phyloP scores from a whole-genome alignment of 1,140 invertebrate genomes.

The Macrobrachium rosenbergii region DNA sequence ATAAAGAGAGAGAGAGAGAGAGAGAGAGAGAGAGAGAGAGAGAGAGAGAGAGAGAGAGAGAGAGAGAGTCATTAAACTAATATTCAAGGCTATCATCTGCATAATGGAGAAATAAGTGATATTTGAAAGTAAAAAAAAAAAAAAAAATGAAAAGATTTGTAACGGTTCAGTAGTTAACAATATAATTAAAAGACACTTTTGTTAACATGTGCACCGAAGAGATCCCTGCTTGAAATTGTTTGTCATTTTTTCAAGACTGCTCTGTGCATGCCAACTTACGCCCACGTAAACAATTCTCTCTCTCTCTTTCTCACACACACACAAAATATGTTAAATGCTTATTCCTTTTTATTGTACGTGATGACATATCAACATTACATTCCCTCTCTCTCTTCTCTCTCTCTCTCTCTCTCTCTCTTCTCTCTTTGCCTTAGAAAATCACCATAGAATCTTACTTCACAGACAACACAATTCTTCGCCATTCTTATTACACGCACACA shows the following conservation, averaged over 20 bases:
- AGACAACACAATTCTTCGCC: not conserved
- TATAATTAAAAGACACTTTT: too few relatives aligned
- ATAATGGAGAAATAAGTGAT: too few relatives aligned
- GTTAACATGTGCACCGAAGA: too few relatives aligned
- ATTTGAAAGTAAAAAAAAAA: too few relatives aligned
- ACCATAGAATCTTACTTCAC: not conserved
- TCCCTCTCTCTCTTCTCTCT: not conserved
- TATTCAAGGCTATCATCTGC: too few relatives aligned
- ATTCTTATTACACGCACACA: too few relatives aligned
- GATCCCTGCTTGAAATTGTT: too few relatives aligned
- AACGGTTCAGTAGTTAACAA: too few relatives aligned
- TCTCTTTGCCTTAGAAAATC: not conserved
- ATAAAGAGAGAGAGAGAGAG: too few relatives aligned
- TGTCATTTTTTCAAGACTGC: too few relatives aligned
- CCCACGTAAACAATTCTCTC: not conserved
- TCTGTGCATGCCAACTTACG: too few relatives aligned
- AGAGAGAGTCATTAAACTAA: not conserved
- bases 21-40: slow-evolving; percentile 19
- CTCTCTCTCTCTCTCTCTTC: not conserved
- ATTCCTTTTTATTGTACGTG: not conserved
- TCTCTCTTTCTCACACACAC: not conserved
- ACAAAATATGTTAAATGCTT: not conserved
- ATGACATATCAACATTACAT: not conserved
- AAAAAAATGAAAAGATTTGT: too few relatives aligned
- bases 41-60: slow-evolving; percentile 3